Evolutionary conservation across 2,113 vertebrate species (phyloP).

Genomic region (Puffinus mauretanicus): DNA sequence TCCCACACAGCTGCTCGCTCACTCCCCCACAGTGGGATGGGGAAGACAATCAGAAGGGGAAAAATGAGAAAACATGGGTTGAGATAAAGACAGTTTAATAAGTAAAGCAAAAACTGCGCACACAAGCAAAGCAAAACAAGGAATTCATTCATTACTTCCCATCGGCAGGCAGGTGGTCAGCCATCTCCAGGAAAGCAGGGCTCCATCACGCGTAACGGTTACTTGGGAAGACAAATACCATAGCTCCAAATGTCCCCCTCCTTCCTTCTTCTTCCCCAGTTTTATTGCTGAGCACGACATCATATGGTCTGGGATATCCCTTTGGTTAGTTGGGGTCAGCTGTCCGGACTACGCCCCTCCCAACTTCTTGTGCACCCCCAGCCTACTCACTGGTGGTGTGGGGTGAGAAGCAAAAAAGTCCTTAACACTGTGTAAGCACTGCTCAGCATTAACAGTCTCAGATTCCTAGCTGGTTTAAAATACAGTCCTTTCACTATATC

Average conservation of each 20-base stretch:
- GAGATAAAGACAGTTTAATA: neutral
- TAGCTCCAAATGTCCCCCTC: rapidly evolving
- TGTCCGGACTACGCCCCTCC: too few species aligned
- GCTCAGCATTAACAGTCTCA: neutral
- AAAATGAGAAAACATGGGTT: neutral
- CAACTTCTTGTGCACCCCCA: too few species aligned
- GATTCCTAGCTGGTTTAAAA: neutral
- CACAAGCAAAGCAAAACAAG: neutral
- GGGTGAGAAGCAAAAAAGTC: too few species aligned
- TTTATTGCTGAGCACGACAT: too few species aligned
- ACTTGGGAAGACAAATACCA: neutral
- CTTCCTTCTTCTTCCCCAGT: too few species aligned
- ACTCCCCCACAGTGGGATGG: neutral
- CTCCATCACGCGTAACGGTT: rapidly evolving
- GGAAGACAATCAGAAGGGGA: neutral
- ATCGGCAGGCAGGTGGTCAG: neutral
- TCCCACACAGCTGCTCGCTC: neutral
- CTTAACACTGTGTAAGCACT: too few species aligned
- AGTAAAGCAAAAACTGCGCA: neutral
- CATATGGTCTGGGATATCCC: too few species aligned
- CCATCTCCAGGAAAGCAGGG: neutral
- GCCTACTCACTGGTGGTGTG: too few species aligned
- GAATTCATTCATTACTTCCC: neutral
- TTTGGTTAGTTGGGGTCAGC: too few species aligned
- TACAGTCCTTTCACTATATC: neutral